These are phyloP conservation scores for Lepidotrigona ventralis DNA, from an alignment of 1,140 invertebrate genomes.

Conservation along the genomic window DNA sequence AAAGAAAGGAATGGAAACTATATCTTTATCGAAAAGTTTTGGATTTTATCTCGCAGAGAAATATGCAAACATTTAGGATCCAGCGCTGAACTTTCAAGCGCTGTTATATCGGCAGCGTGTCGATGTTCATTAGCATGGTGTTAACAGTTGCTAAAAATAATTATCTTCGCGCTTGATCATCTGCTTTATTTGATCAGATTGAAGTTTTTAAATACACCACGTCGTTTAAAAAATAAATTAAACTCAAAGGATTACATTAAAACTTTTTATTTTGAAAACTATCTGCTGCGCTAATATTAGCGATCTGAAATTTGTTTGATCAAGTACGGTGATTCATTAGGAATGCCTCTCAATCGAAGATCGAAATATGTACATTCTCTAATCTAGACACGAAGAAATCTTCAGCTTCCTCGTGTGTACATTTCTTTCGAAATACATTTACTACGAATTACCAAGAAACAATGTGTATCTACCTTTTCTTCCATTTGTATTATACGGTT, in stretches of 20 bases:
- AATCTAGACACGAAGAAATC: background rate
- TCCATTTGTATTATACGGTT: slow-evolving; percentile 78
- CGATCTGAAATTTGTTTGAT: background rate
- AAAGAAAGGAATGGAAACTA: background rate
- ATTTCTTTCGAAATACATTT: background rate
- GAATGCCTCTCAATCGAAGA: background rate
- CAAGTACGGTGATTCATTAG: background rate
- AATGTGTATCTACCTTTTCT: slow-evolving; percentile 73
- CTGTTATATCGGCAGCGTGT: background rate
- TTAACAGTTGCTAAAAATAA: background rate
- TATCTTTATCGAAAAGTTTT: background rate
- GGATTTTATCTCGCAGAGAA: background rate
- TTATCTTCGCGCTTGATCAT: background rate
- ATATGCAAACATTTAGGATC: background rate
- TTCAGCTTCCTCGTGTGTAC: background rate
- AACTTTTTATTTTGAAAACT: background rate
- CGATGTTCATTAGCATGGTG: background rate
- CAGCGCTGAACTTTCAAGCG: background rate
- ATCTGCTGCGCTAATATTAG: background rate
- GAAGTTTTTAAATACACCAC: background rate
- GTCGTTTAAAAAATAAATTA: background rate
- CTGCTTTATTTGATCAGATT: background rate
- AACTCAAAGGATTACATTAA: background rate
- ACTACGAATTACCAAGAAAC: background rate
- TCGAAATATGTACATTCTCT: background rate